phyloP scores from a whole-genome alignment of 2,113 vertebrate species.

The Psilopogon haemacephalus region DNA sequence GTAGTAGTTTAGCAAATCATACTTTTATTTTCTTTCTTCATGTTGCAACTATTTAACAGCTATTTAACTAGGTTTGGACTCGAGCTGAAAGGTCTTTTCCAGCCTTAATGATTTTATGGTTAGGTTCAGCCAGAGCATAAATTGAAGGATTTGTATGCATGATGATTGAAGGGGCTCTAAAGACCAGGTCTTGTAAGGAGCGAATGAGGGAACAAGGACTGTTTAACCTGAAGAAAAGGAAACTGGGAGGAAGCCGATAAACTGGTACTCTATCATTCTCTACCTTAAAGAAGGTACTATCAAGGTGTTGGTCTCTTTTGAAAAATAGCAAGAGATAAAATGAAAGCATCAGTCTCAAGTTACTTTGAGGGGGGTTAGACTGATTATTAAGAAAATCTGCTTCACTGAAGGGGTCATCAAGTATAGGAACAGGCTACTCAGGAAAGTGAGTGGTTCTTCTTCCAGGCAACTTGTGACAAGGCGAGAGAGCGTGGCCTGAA shows the following conservation, averaged over 20 bases:
- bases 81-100: no score
- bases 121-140: background rate
- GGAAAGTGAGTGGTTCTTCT: no score
- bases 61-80: background rate
- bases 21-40: background rate
- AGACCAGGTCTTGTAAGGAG: background rate
- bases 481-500: no score
- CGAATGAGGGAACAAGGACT: fast-evolving
- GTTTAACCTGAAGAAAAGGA: background rate
- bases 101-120: no score
- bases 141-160: background rate
- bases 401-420: background rate
- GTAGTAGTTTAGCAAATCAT: background rate
- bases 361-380: background rate
- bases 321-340: background rate
- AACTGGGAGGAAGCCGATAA: background rate
- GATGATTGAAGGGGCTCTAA: background rate
- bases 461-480: no score
- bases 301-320: background rate
- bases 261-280: background rate
- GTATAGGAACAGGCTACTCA: background rate
- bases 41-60: background rate
- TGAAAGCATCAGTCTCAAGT: background rate
- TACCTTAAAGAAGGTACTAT: background rate
- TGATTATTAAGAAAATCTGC: background rate